Base-by-base conservation (phyloP, 2,113 vertebrate genomes). In the Elachura formosa region DNA sequence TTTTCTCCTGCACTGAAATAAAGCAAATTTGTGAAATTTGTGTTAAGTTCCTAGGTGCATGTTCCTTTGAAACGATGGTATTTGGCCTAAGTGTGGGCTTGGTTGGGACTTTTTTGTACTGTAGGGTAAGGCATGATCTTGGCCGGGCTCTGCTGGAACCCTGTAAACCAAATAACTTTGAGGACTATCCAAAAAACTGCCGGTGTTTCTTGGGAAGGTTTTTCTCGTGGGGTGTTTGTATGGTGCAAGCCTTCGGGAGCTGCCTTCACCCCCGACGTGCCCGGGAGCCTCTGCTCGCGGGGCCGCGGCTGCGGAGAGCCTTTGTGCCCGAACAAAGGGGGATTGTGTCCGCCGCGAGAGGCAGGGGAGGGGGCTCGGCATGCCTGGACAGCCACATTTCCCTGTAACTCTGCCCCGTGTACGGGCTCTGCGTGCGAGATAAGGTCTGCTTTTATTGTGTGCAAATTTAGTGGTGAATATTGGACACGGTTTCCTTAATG, bases 271-370 rank as follows among this genome's bases (percentile, higher is more conserved):
- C 63, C 78, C 26, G 67, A 28, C 1, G 13, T 91, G 89, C 68
- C 62, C 69, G 46, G 83, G 71, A 67, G 78, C 55, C 59, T 95
- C 93, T 93, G 81, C 96, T 93, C 24, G 2, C 25, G 95, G 59
- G 93, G 84, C n/a, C n/a, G n/a, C n/a, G n/a, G n/a, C n/a, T n/a
- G n/a, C n/a, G n/a, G n/a, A n/a, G n/a, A n/a, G 41, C 69, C 93
- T 93, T 93, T 93, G 87, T 94, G 87, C 67, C 20, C 10, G 90
- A 80, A 96, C 94, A 96, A 96, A 93, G 88, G 63, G 6, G 75
- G 36, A 86, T 96, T 96, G 82, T 95, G 11, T 63, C 5, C 28
- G 71, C 63, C 12, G 31, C 43, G 45, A 58, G 36, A 76, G 61
- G 66, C 68, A 51, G 73, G 61, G 74, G 8, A 73, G 71, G 51